phyloP scores from a whole-genome alignment of 2,888 invertebrate species.

The Megamerina dolium region DNA sequence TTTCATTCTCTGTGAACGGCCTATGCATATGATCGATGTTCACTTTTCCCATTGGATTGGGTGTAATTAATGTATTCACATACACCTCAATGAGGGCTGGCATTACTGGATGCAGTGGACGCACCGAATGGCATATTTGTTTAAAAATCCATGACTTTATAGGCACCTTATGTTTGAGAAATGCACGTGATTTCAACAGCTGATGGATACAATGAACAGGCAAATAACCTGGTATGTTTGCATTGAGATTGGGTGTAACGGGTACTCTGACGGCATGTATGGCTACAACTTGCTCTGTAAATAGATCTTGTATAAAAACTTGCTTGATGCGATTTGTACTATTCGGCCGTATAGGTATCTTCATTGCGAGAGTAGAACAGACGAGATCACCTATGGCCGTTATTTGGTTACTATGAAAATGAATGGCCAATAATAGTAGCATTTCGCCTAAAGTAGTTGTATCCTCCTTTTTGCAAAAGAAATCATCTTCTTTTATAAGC shows the following conservation, averaged over 20 bases:
- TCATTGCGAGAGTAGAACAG: conserved; percentile 91
- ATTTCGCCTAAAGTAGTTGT: conserved; percentile 90
- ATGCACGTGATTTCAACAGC: conserved; percentile 84
- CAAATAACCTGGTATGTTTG: conserved; percentile 82
- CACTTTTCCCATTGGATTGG: conserved; percentile 49
- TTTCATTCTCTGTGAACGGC: conserved; percentile 85
- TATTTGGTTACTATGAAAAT: conserved; percentile 93
- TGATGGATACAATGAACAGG: conserved; percentile 97
- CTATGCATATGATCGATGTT: conserved; percentile 77
- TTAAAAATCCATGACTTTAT: conserved; percentile 95
- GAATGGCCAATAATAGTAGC: conserved; percentile 91
- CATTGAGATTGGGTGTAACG: conserved; percentile 82
- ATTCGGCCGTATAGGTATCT: conserved; percentile 77
- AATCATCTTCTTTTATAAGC: conserved; percentile 85
- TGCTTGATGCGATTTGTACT: conserved; percentile 84
- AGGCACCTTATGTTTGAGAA: conserved; percentile 92
- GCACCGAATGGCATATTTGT: conserved; percentile 81
- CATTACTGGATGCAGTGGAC: conserved; percentile 90
- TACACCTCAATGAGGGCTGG: conserved; percentile 92
- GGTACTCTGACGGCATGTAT: conserved; percentile 94
- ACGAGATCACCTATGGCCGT: conserved; percentile 90
- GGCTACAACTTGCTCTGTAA: conserved; percentile 94
- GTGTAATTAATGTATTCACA: conserved; percentile 81
- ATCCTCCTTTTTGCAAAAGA: conserved; percentile 78
- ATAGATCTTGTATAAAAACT: conserved; percentile 93